Evolutionary conservation across 2,888 invertebrate genomes (phyloP).

Genomic region (Lasioglossum leucozonium): DNA sequence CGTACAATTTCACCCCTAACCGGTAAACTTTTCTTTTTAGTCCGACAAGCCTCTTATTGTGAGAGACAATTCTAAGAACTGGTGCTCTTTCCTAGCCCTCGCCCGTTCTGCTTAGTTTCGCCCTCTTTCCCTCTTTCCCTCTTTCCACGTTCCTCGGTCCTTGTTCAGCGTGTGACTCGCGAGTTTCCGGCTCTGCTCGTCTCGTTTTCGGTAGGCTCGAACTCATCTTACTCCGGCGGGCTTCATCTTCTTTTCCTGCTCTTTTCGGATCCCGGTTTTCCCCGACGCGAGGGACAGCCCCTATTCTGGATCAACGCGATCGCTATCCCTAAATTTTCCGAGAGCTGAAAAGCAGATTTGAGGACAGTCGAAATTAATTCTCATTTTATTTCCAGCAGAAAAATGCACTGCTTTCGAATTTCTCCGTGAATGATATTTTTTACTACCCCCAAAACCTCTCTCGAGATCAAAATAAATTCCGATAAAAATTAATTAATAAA

Average conservation of each 20-base stretch:
- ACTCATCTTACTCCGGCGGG: slow-evolving; percentile 40
- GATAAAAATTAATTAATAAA: not conserved
- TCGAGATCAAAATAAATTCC: too few relatives aligned
- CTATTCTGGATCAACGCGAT: not conserved
- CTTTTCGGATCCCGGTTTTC: slow-evolving; percentile 35
- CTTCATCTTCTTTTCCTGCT: slow-evolving; percentile 43
- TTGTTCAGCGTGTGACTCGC: slow-evolving; percentile 55
- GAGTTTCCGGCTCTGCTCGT: slow-evolving; percentile 55
- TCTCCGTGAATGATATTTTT: too few relatives aligned
- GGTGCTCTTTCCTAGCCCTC: slow-evolving; percentile 59
- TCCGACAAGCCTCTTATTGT: slow-evolving; percentile 81
- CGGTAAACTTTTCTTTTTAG: slow-evolving; percentile 81
- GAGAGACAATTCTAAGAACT: slow-evolving; percentile 80
- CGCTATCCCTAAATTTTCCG: not conserved
- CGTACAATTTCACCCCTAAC: slow-evolving; percentile 80
- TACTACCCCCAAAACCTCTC: too few relatives aligned
- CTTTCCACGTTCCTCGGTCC: slow-evolving; percentile 3
- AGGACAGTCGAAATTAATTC: not conserved
- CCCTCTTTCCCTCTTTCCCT: not conserved
- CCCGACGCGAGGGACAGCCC: not conserved
- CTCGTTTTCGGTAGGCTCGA: slow-evolving; percentile 51
- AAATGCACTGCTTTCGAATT: too few relatives aligned
- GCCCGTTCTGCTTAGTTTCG: slow-evolving; percentile 36
- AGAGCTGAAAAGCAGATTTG: not conserved
- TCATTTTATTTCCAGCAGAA: too few relatives aligned